Base-by-base conservation (phyloP, 1,140 invertebrate genomes). In the Drosophila bocki region DNA sequence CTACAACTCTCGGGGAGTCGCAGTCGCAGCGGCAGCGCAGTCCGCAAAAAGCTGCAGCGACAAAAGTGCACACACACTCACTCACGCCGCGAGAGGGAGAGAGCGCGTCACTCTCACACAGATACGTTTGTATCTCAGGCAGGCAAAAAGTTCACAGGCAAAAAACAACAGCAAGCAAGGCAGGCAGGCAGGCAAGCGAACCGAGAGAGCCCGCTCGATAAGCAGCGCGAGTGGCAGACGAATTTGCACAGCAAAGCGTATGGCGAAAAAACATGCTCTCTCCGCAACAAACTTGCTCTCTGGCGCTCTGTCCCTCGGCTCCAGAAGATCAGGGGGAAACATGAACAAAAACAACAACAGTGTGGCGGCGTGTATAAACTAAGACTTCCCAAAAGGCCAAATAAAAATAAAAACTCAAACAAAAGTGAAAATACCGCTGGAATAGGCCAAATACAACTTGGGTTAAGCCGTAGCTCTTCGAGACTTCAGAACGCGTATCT, bases 221-320 rank as follows among this genome's bases (percentile, higher is more conserved):
- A 86, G 82, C 78, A 78, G 77, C 77, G 80, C 75, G 79, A 82
- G 82, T 78, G 78, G 75, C 64, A 53, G 69, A 67, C 88, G 83
- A 92, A 92, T 92, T 92, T 88, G 91, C 91, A 91, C 70, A 80
- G 53, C 77, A 92, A 92, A 91, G 65, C 63, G 69, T 57, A 85
- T 58, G 65, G 69, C 80, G 77, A 87, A 92, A 84, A 92, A 87
- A 88, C 86, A 80, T 75, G 62, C 65, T 67, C 42, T 60, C 53
- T 22, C 35, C 12, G 44, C 51, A 33, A 67, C 58, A 65, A 50
- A 62, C 39, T 51, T 57, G 32, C 35, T 42, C 75, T 44, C 68
- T 62, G 41, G n/a, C 42, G 39, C 69, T 77, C 33, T 50, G 32
- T 71, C 56, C 45, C 53, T 44, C n/a, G 33, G 69, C 75, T 80